phyloP scores from a whole-genome alignment of 2,113 vertebrate species.

The Oryctolagus cuniculus region DNA sequence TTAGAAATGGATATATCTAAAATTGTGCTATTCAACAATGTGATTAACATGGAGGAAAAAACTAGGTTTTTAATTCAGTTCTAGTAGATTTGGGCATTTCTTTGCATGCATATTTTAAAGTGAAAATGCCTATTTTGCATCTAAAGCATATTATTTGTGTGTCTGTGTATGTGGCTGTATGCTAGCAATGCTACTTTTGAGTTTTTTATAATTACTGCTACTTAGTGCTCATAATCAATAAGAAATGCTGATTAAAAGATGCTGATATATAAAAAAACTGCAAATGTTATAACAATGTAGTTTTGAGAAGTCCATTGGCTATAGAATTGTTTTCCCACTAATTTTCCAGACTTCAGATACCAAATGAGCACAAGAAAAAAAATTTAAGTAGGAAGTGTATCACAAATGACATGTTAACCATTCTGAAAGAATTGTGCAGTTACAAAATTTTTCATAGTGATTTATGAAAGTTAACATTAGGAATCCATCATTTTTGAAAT shows the following conservation, averaged over 20 bases:
- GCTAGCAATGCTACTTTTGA: background rate
- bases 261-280: conserved; percentile 25
- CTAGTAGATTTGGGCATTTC: background rate
- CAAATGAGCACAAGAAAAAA: background rate
- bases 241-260: background rate
- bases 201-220: background rate
- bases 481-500: background rate
- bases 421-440: background rate
- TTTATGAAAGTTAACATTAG: background rate
- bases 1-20: conserved; percentile 28
- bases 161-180: background rate
- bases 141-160: background rate
- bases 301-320: background rate
- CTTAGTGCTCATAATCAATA: background rate
- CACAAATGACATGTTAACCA: background rate
- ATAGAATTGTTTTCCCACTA: background rate
- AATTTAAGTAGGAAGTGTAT: background rate
- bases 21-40: background rate
- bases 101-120: conserved; percentile 23
- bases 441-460: background rate
- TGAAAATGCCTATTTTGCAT: background rate
- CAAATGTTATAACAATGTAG: background rate
- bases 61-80: conserved; percentile 2
- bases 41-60: background rate
- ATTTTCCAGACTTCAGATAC: background rate